phyloP scores from a whole-genome alignment of 1,140 invertebrate species.

The Aphelenchoides avenae region DNA sequence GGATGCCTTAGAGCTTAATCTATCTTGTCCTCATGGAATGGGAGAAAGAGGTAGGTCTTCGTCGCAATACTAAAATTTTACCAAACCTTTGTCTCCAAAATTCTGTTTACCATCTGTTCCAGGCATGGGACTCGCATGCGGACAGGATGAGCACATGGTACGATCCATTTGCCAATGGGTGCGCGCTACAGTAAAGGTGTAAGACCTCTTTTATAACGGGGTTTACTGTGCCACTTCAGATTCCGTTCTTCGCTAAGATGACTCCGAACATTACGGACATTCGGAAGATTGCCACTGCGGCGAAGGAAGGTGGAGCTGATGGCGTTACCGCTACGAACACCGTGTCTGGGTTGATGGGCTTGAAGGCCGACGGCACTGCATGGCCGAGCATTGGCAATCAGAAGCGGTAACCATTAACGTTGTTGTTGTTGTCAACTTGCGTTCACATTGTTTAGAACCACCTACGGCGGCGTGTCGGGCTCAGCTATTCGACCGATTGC shows the following conservation, averaged over 20 bases:
- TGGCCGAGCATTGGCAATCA: conserved; percentile 80
- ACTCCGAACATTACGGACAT: conserved; percentile 97
- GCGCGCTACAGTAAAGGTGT: conserved; percentile 60
- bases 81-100: conserved; percentile 23
- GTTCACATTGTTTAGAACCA: conserved; percentile 66
- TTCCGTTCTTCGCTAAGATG: conserved; percentile 95
- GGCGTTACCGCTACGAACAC: conserved; percentile 97
- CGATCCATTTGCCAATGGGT: conserved; percentile 86
- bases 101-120: not conserved
- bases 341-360: conserved; percentile 82
- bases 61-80: conserved; percentile 10
- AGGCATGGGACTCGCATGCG: conserved; percentile 95
- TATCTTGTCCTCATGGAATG: conserved; percentile 98
- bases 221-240: conserved; percentile 70
- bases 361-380: conserved; percentile 73
- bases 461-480: conserved; percentile 92
- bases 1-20: conserved; percentile 88
- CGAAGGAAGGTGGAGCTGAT: conserved; percentile 80
- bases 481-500: conserved; percentile 90
- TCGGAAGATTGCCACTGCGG: conserved; percentile 78
- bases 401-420: not conserved
- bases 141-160: conserved; percentile 83
- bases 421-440: not conserved
- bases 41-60: conserved; percentile 70
- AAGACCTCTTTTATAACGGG: conserved; percentile 2